These are phyloP conservation scores for Eudemis profundana DNA, from an alignment of 2,888 invertebrate species.

Conservation along the genomic window DNA sequence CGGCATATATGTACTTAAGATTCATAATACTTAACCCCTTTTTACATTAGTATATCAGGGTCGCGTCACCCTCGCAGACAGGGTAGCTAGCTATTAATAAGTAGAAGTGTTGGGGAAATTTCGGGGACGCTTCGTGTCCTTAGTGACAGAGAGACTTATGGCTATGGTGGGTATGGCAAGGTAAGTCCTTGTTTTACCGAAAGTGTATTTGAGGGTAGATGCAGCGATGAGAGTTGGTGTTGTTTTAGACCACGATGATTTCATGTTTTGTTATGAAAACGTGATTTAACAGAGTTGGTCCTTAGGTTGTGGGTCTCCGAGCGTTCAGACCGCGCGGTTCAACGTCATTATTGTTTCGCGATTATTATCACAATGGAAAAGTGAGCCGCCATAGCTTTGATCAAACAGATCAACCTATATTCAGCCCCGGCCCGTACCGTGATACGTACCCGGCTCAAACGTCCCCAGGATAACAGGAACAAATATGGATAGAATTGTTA, in stretches of 20 bases:
- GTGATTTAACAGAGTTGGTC: not conserved
- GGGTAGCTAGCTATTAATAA: slow-evolving; percentile 25
- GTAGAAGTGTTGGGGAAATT: slow-evolving; percentile 29
- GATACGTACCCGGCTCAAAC: no score
- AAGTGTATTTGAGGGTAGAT: slow-evolving; percentile 6
- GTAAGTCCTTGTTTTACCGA: not conserved
- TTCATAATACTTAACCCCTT: not conserved
- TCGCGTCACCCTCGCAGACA: slow-evolving; percentile 27
- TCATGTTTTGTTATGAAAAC: not conserved
- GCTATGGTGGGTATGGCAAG: not conserved
- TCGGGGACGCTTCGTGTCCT: slow-evolving; percentile 1
- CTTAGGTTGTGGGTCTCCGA: no score
- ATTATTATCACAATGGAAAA: no score
- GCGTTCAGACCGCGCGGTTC: no score
- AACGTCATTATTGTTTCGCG: no score
- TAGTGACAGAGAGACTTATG: not conserved
- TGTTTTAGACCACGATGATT: not conserved
- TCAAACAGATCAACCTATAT: no score
- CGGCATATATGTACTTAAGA: not conserved
- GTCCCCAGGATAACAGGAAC: no score
- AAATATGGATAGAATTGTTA: no score
- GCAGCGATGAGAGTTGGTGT: not conserved
- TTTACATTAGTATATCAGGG: no score
- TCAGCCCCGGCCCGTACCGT: no score
- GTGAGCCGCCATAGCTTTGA: no score